A percentile compares a stretch with the other conserved stretches of the same genome.
These are phyloP conservation scores for Caenorhabditis macrosperma DNA, from an alignment of 2,888 invertebrate genomes.

Conservation along the genomic window DNA sequence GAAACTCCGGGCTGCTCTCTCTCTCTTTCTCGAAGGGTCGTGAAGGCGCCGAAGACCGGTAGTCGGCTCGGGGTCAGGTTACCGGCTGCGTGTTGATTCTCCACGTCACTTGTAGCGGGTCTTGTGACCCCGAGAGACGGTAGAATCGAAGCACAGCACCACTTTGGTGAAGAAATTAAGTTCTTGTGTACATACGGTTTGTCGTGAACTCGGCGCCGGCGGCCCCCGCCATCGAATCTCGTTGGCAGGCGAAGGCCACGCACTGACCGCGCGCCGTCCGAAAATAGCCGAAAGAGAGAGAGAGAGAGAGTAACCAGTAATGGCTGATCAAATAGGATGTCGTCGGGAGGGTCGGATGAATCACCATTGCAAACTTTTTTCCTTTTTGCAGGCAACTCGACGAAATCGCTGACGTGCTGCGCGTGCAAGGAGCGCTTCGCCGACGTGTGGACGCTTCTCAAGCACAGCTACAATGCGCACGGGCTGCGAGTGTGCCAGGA, in stretches of 20 bases:
- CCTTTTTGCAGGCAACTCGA: slow-evolving; percentile 37
- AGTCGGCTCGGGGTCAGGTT: slow-evolving; percentile 45
- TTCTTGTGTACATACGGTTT: slow-evolving; percentile 34
- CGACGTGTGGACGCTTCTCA: slow-evolving; percentile 78
- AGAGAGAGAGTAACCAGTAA: slow-evolving; percentile 29
- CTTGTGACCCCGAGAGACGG: slow-evolving; percentile 40
- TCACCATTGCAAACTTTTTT: too few species aligned
- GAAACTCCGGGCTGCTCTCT: too few species aligned
- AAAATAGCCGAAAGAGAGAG: slow-evolving; percentile 44
- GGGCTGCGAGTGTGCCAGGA: slow-evolving; percentile 74
- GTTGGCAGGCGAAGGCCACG: slow-evolving; percentile 39
- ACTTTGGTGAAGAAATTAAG: slow-evolving; percentile 25
- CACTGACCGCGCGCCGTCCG: slow-evolving; percentile 43
- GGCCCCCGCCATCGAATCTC: slow-evolving; percentile 11
- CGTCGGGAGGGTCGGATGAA: not conserved
- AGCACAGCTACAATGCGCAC: slow-evolving; percentile 76
- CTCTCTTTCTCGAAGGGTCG: too few species aligned
- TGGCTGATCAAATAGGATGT: slow-evolving; percentile 33
- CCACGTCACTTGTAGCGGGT: slow-evolving; percentile 25
- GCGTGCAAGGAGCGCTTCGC: slow-evolving; percentile 75
- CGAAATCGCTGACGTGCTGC: slow-evolving; percentile 73
- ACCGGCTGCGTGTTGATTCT: slow-evolving; percentile 21
- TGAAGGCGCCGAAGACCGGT: slow-evolving; percentile 44
- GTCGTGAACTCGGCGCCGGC: not conserved
- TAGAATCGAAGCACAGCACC: slow-evolving; percentile 2